phyloP scores from a whole-genome alignment of 2,113 vertebrate species.

The Carettochelys insculpta region DNA sequence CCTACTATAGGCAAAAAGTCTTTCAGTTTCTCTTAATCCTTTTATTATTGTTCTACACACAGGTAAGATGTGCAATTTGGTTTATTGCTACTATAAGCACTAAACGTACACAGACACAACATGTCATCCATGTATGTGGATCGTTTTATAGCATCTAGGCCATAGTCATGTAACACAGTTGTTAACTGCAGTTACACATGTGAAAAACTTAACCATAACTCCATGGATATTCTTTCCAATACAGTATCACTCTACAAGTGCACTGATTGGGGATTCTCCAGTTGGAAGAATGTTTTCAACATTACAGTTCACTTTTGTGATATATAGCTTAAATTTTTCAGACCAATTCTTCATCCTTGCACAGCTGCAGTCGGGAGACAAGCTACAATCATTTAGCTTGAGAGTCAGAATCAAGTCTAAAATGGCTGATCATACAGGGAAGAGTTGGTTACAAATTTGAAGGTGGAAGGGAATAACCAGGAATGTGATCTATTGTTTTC shows the following conservation, averaged over 20 bases:
- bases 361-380: not conserved
- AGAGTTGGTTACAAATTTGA: not conserved
- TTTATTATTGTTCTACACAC: not conserved
- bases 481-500: too few relatives aligned
- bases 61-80: not conserved
- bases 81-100: not conserved
- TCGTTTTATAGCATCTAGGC: not conserved
- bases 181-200: not conserved
- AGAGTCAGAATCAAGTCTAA: too few relatives aligned
- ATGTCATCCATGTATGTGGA: not conserved
- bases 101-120: not conserved
- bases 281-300: not conserved
- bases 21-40: not conserved
- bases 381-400: not conserved
- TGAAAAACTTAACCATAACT: not conserved
- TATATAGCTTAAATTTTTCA: not conserved
- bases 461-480: not conserved
- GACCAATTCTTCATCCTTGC: not conserved
- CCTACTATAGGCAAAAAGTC: not conserved
- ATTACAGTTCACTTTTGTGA: not conserved
- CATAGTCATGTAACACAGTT: not conserved
- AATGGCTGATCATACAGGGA: not conserved
- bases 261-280: not conserved
- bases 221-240: not conserved
- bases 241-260: not conserved